phyloP scores from a whole-genome alignment of 2,888 invertebrate genomes.

The Eristalis tenax region DNA sequence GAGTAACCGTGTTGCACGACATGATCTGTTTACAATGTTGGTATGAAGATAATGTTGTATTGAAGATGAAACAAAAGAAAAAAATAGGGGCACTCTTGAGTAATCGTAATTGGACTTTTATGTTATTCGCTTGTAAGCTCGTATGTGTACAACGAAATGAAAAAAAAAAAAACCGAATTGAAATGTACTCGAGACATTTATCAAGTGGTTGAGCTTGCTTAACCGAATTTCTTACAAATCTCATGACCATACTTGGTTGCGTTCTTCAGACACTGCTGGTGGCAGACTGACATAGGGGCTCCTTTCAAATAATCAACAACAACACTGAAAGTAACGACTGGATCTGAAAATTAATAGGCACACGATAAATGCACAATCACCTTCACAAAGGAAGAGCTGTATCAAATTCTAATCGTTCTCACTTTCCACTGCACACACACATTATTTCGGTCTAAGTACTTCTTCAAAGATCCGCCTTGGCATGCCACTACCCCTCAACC shows the following conservation, averaged over 20 bases:
- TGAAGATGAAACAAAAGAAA: neutral
- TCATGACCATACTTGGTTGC: neutral
- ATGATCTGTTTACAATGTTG: neutral
- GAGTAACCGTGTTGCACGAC: neutral
- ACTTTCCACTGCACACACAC: conserved; percentile 31
- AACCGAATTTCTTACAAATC: neutral
- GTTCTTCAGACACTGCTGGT: neutral
- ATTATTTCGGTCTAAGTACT: conserved; percentile 30
- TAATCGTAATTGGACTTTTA: neutral
- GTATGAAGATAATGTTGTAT: too few species aligned
- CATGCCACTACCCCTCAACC: too few species aligned
- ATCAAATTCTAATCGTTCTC: conserved; percentile 55
- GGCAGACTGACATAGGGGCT: neutral
- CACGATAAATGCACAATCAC: neutral
- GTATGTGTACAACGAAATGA: too few species aligned
- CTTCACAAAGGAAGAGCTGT: conserved; percentile 5
- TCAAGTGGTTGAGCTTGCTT: neutral
- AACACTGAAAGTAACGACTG: neutral
- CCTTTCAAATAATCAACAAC: too few species aligned
- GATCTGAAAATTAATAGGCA: neutral
- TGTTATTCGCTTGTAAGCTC: too few species aligned
- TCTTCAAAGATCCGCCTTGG: neutral
- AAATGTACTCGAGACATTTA: too few species aligned
- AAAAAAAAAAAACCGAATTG: too few species aligned
- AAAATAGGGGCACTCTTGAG: neutral